Evolutionary conservation across 2,888 invertebrate genomes (phyloP).

Genomic region (Dusona sp.): DNA sequence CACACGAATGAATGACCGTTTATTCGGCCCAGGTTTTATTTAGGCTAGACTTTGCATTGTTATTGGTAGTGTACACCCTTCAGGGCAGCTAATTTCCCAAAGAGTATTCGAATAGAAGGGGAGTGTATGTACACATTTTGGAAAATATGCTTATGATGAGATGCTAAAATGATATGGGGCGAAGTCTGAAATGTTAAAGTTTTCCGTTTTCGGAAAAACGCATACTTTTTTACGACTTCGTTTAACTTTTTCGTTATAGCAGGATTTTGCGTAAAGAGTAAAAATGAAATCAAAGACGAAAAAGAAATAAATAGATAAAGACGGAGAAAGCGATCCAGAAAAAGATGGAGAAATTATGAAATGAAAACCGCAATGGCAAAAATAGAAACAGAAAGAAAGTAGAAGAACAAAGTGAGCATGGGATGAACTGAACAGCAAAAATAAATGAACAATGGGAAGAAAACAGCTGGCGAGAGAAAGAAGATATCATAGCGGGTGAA

Average conservation of each 20-base stretch:
- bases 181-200: not conserved
- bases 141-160: constrained; percentile 11
- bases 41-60: constrained; percentile 33
- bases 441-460: not conserved
- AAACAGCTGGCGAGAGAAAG: not conserved
- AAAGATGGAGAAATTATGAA: not conserved
- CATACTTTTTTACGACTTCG: not conserved
- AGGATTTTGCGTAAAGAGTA: not conserved
- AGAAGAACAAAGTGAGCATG: not conserved
- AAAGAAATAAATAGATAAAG: not conserved
- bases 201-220: not conserved
- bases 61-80: not conserved
- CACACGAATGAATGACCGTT: not conserved
- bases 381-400: not conserved
- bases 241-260: not conserved
- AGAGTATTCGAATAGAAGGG: not conserved
- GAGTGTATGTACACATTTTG: not conserved
- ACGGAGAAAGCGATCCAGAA: not conserved
- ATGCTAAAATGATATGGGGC: not conserved
- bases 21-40: constrained; percentile 34
- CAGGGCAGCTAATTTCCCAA: not conserved
- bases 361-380: not conserved
- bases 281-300: not conserved
- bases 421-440: not conserved
- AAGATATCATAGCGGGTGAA: not conserved